Percentiles rank a stretch among this genome's conserved stretches.
These are phyloP conservation scores for Luscinia luscinia DNA, from an alignment of 2,797 vertebrate species.

Conservation along the genomic window DNA sequence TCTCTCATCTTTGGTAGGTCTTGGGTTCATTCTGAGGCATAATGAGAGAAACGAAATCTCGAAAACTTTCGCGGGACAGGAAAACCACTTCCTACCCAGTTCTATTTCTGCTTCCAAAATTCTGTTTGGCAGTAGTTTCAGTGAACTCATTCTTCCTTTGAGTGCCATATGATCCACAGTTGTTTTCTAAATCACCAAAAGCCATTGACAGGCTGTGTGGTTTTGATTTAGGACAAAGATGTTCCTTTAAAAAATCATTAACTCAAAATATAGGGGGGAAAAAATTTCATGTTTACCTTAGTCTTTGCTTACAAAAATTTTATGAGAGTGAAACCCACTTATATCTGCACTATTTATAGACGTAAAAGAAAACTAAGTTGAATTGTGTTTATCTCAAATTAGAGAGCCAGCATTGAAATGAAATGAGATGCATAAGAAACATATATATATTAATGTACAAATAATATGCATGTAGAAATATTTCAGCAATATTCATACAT, in stretches of 20 bases:
- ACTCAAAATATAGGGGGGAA: constrained; percentile 20
- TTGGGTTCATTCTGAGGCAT: background rate
- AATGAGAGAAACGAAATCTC: constrained; percentile 40
- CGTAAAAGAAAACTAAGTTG: background rate
- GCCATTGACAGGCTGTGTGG: constrained; percentile 59
- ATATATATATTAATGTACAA: background rate
- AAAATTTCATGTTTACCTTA: constrained; percentile 48
- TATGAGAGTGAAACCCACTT: background rate
- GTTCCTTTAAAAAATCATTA: constrained; percentile 58
- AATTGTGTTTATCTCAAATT: constrained; percentile 33
- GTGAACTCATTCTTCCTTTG: constrained; percentile 70
- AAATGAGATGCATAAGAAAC: background rate
- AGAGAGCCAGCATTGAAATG: background rate
- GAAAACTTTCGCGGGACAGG: constrained; percentile 53
- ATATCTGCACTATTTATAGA: constrained; percentile 51
- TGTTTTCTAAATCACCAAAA: constrained; percentile 69
- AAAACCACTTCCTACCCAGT: constrained; percentile 70
- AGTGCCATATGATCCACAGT: constrained; percentile 64
- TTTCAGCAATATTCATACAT: background rate
- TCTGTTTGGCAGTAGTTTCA: constrained; percentile 52
- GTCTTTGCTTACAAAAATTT: constrained; percentile 47
- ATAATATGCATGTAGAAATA: background rate
- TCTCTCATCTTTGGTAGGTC: background rate
- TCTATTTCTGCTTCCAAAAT: constrained; percentile 62
- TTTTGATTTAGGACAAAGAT: constrained; percentile 70